Conservation (phyloP, 2,888 invertebrate genomes). For the Autographa gamma region DNA sequence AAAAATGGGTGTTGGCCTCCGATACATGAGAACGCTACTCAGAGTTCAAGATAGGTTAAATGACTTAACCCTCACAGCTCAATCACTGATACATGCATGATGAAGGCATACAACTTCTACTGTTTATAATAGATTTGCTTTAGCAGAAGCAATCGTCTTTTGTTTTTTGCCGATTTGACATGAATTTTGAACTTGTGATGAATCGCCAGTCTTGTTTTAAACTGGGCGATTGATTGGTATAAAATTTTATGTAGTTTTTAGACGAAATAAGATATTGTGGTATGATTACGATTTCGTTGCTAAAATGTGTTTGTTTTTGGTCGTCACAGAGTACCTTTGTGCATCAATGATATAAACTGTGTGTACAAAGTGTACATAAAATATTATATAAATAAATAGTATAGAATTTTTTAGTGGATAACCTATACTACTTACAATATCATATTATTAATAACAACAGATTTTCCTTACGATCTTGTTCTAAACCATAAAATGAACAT, state of each 20-base stretch:
- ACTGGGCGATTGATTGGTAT: too few relatives aligned
- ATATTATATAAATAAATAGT: too few relatives aligned
- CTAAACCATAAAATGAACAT: background rate
- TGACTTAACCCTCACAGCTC: constrained; percentile 1
- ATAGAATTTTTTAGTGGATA: too few relatives aligned
- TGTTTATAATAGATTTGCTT: background rate
- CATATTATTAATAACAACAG: background rate
- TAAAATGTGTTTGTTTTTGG: too few relatives aligned
- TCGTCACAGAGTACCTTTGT: too few relatives aligned
- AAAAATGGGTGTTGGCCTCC: background rate
- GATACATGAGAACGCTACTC: background rate
- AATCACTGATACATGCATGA: background rate
- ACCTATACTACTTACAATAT: background rate
- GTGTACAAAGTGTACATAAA: too few relatives aligned
- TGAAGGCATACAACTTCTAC: background rate
- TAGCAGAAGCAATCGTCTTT: background rate
- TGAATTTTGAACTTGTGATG: too few relatives aligned
- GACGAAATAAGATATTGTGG: too few relatives aligned
- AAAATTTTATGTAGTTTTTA: too few relatives aligned
- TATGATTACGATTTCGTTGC: too few relatives aligned
- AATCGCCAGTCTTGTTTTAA: too few relatives aligned
- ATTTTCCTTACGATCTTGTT: background rate
- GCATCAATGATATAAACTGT: too few relatives aligned
- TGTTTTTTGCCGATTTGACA: background rate
- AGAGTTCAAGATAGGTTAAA: constrained; percentile 4